Conservation (phyloP, 2,113 vertebrate species). For the Leiothrix lutea region DNA sequence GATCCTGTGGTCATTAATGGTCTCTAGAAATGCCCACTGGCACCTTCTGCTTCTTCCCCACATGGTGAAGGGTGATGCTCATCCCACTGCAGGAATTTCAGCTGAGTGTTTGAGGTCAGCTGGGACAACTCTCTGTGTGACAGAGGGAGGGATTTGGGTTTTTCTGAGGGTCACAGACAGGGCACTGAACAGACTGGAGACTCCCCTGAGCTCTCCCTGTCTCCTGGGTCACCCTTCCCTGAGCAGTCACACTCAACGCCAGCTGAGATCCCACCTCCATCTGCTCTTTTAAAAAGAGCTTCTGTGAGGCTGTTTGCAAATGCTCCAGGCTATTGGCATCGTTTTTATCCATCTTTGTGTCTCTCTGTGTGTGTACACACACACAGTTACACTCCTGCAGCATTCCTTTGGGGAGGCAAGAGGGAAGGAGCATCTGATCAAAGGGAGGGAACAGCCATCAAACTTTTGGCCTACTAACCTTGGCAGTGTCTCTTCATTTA, state of each 20-base stretch:
- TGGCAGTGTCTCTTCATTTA: slow-evolving; percentile 9
- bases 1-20: neutral
- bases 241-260: rapidly evolving
- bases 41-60: neutral
- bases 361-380: neutral
- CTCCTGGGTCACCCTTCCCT: neutral
- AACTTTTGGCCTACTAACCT: slow-evolving; percentile 9
- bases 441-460: neutral
- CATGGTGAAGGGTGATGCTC: rapidly evolving
- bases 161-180: neutral
- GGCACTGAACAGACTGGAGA: neutral
- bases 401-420: neutral
- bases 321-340: slow-evolving; percentile 49
- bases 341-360: neutral
- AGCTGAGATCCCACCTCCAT: slow-evolving; percentile 5
- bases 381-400: neutral
- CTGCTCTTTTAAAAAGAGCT: neutral
- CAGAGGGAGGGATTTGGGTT: neutral
- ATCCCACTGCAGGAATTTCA: neutral
- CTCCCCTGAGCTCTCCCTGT: neutral
- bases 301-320: slow-evolving; percentile 29
- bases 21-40: neutral
- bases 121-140: neutral
- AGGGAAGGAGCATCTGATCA: slow-evolving; percentile 3
- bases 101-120: neutral